Evolutionary conservation across 2,797 vertebrate species (phyloP), one percentile per base, ranked within the genome.

Genomic region (Spatula clypeata): DNA sequence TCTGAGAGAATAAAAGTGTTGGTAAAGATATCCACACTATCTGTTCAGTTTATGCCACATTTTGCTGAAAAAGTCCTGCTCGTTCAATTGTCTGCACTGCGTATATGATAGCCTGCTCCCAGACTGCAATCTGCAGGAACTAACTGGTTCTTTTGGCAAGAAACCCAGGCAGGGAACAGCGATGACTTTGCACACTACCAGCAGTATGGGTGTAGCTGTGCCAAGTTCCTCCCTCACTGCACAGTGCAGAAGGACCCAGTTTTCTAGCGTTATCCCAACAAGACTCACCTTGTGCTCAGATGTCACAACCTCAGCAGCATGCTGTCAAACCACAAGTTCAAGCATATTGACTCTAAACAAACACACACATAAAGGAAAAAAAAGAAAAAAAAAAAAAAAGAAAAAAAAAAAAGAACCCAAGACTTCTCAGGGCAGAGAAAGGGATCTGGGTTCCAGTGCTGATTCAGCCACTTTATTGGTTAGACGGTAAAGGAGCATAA

Each of bases 281-380:
- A 90, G 42, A 70, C 45, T 75, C 57, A 26, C 27, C 58, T 69
- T 29, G 3, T 11, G 11, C 49, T 67, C 3, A 0, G 51, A 84
- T 13, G 11, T 84, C 72, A 66, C 54, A 38, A 16, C 36, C 47
- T 81, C 67, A 70, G 70, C 49, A 88, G 34, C 7, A 58, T 91
- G 12, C 44, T 65, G 32, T 60, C 86, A 88, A 94, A 81, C 54
- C 62, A 19, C n/a, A 66, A 42, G 29, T 67, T 80, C 64, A 26
- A 61, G 5, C 1, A 64, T 71, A 31, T 38, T 74, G 57, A 53
- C 36, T 57, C 4, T 31, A 91, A 49, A 11, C 14, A 19, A 69
- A 44, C 29, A 4, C 1, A 51, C 26, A 20, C 11, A 47, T 3
- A 47, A 23, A 23, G 11, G 36, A 55, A 40, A 40, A 40, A 40